A percentile compares a stretch with the other conserved stretches of the same genome.
These are phyloP conservation scores for Mixornis gularis DNA, from an alignment of 2,113 vertebrate species.

Conservation along the genomic window DNA sequence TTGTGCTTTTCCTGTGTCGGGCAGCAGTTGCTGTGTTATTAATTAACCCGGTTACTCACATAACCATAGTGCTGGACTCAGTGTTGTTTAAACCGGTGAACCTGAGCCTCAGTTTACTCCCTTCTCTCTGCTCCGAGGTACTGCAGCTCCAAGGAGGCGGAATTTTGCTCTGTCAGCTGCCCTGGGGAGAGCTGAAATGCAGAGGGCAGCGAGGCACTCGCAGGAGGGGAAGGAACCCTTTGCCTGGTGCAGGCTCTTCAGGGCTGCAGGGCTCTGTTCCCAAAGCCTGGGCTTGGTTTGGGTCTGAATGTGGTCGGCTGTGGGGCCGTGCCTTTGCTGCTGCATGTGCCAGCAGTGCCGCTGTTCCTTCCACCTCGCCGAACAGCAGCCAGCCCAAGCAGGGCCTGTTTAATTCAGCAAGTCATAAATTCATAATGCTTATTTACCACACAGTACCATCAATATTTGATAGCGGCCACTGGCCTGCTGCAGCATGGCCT, in stretches of 20 bases:
- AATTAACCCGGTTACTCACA: background rate
- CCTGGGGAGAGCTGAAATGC: background rate
- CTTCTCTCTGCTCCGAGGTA: background rate
- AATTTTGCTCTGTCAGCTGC: background rate
- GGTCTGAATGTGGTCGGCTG: accelerated
- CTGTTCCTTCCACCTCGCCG: background rate
- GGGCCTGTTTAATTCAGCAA: conserved; percentile 36
- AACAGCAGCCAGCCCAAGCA: background rate
- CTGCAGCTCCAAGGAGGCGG: background rate
- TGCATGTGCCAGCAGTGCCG: background rate
- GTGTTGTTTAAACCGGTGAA: background rate
- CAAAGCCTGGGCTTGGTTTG: background rate
- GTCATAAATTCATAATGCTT: conserved; percentile 60
- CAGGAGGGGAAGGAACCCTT: background rate
- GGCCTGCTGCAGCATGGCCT: accelerated
- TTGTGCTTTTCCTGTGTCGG: background rate
- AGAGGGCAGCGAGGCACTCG: background rate
- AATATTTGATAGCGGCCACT: conserved; percentile 25
- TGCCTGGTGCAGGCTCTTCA: background rate
- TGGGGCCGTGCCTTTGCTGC: background rate
- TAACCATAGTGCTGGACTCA: background rate
- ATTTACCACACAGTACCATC: conserved; percentile 30
- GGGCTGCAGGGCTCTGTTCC: background rate
- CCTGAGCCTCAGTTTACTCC: background rate
- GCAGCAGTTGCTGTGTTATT: background rate